Base-by-base conservation (phyloP, 2,888 invertebrate species). In the Eupeodes latifasciatus region DNA sequence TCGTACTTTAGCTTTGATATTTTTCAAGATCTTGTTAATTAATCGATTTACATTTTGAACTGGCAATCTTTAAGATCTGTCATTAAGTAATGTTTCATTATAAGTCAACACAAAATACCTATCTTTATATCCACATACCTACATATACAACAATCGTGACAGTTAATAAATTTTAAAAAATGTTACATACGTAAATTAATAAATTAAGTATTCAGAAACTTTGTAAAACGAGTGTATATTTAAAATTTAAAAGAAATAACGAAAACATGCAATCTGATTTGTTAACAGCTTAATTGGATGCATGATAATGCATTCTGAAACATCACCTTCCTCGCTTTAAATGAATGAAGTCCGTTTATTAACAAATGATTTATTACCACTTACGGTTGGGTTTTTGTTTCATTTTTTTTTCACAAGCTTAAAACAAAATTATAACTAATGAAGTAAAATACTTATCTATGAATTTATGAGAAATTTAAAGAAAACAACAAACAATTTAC, bases 251-350 rank as follows among this genome's bases (percentile, higher is more conserved):
- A 34, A 36, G 4, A 47, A 49, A 16, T 12, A 44, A 27, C 6
- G 47, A 12, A 47, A 36, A 19, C 55, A 61, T 36, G 36, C 10
- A 71, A n/a, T 61, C 53, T 55, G 27, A 49, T 69, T 79, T 71
- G 53, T 61, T 79, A 40, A 62, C 51, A 79, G 49, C 16, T 79
- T 71, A 71, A 79, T 79, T 62, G 51, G 19, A 36, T 79, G 71
- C 79, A 71, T 9, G 27, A 40, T 40, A 40, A 40, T 44, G 71
- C 71, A 53, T 44, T 5, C 36, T 11, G 14, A 19, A 9, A 62
- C 62, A 53, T 12, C 71, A 71, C 16, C 53, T 53, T 69, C 36
- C 36, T 53, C 16, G 27, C 9, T 19, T 44, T 40, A 71, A 36
- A 44, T 36, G 51, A 67, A 36, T 67, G 19, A 71, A 55, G 16